These are phyloP conservation scores for Butorides virescens DNA, from an alignment of 2,113 vertebrate species.

Conservation along the genomic window DNA sequence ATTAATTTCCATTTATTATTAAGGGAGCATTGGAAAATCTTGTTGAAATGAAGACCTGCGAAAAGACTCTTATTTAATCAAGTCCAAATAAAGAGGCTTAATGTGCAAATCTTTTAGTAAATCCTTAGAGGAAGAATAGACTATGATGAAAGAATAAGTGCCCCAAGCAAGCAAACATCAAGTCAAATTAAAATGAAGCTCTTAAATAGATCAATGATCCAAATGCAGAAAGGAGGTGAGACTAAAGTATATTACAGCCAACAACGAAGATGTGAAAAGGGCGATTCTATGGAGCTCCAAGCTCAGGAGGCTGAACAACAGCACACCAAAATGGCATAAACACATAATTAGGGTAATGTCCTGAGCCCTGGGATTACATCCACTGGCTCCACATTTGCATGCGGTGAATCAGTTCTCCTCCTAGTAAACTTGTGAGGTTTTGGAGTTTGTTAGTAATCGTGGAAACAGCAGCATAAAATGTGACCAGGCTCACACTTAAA, in stretches of 20 bases:
- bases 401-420: not conserved
- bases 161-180: not conserved
- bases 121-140: not conserved
- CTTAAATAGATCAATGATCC: not conserved
- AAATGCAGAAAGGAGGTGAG: not conserved
- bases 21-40: not conserved
- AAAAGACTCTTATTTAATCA: conserved; percentile 17
- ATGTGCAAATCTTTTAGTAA: conserved; percentile 12
- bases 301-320: not conserved
- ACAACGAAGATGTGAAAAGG: not conserved
- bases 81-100: conserved; percentile 21
- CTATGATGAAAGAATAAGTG: not conserved
- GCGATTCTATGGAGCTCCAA: not conserved
- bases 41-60: not conserved
- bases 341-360: not conserved
- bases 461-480: not conserved
- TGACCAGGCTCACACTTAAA: not conserved
- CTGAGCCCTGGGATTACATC: not conserved
- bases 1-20: conserved; percentile 18
- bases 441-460: not conserved
- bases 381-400: not conserved
- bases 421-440: not conserved
- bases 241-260: not conserved
- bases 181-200: not conserved
- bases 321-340: not conserved